Conservation (phyloP, 2,797 vertebrate species). For the Enteromius anoplus region DNA sequence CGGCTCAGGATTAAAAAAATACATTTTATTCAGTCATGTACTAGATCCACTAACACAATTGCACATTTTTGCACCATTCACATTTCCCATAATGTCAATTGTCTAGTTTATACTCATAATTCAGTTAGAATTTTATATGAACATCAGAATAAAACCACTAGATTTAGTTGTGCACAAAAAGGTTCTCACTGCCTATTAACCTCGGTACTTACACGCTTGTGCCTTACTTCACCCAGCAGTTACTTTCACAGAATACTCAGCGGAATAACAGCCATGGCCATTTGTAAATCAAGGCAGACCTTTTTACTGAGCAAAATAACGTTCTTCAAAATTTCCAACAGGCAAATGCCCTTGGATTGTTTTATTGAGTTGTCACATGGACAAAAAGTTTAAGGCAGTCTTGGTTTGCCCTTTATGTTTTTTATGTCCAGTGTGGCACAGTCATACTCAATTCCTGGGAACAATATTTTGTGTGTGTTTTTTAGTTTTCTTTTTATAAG, state of each 20-base stretch:
- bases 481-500: background rate
- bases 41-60: background rate
- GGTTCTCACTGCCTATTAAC: conserved; percentile 42
- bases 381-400: conserved; percentile 12
- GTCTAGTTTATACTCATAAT: background rate
- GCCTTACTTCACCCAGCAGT: conserved; percentile 29
- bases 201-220: conserved; percentile 40
- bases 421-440: conserved; percentile 2
- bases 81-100: background rate
- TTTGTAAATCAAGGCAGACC: conserved; percentile 26
- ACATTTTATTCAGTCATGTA: background rate
- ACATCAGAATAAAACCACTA: conserved; percentile 5
- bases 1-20: background rate
- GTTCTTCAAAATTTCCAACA: conserved; percentile 38
- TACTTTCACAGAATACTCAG: conserved; percentile 14
- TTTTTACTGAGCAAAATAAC: conserved; percentile 28
- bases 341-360: too few species aligned
- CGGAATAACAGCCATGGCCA: conserved; percentile 2
- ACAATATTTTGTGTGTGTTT: conserved; percentile 22
- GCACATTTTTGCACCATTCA: background rate
- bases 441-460: conserved; percentile 33
- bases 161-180: background rate
- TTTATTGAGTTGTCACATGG: too few species aligned
- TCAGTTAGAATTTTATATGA: background rate
- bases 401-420: conserved; percentile 42